phyloP scores from a whole-genome alignment of 2,888 invertebrate species.

The Lepidochitona cinerea region DNA sequence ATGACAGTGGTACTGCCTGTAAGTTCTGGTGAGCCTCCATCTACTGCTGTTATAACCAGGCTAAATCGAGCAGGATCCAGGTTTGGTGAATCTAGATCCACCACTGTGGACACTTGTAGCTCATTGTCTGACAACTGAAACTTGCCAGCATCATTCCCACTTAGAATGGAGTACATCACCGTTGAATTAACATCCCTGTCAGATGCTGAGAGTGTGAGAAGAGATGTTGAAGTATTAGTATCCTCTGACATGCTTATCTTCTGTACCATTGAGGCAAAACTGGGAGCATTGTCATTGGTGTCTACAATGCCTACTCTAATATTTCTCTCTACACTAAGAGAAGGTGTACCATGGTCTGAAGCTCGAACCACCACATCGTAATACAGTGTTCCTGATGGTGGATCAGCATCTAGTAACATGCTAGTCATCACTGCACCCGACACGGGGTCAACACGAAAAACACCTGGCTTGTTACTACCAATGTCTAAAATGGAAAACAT shows the following conservation, averaged over 20 bases:
- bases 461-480: too few species aligned
- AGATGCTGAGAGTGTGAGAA: constrained; percentile 12
- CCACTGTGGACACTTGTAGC: constrained; percentile 28
- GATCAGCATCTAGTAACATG: constrained; percentile 35
- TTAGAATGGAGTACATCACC: constrained; percentile 28
- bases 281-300: constrained; percentile 35
- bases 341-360: constrained; percentile 20
- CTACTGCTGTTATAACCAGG: constrained; percentile 23
- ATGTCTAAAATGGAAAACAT: too few species aligned
- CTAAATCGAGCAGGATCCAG: constrained; percentile 12
- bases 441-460: constrained; percentile 40
- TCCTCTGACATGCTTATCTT: constrained; percentile 15
- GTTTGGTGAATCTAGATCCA: constrained; percentile 21
- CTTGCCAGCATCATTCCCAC: constrained; percentile 22
- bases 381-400: constrained; percentile 24
- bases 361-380: constrained; percentile 37
- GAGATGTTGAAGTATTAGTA: neutral
- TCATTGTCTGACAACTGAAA: constrained; percentile 25
- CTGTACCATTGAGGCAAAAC: constrained; percentile 15
- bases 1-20: constrained; percentile 12
- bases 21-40: constrained; percentile 22
- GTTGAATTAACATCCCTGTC: constrained; percentile 22
- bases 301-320: constrained; percentile 27
- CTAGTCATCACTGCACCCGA: constrained; percentile 36
- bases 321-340: constrained; percentile 16